phyloP scores from a whole-genome alignment of 2,797 vertebrate genomes.

The Margarornis squamiger region DNA sequence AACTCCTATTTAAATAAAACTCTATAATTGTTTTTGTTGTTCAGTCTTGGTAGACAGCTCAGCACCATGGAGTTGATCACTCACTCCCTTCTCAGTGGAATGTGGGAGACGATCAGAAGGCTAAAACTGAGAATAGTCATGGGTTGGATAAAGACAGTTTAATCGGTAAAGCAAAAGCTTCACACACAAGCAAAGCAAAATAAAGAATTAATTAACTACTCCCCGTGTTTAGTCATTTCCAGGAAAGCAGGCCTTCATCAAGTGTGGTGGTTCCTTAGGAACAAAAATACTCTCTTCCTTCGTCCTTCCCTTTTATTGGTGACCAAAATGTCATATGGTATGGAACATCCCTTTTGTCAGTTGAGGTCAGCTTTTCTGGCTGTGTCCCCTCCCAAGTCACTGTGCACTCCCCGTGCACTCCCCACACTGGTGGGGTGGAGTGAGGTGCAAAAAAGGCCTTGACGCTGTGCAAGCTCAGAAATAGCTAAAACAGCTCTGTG shows the following conservation, averaged over 20 bases:
- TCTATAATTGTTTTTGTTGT: not conserved
- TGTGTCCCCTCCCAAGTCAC: not conserved
- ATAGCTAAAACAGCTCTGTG: not conserved
- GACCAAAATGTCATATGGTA: accelerated
- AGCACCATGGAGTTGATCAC: not conserved
- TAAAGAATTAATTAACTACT: not conserved
- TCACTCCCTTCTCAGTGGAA: not conserved
- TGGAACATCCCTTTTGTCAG: not conserved
- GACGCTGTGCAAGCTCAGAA: not conserved
- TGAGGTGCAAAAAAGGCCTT: not conserved
- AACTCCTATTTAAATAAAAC: not conserved
- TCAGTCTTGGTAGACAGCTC: not conserved
- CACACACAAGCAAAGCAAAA: not conserved
- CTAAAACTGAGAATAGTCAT: not conserved
- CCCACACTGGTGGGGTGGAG: accelerated
- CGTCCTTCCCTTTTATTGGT: not conserved
- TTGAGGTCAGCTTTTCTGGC: not conserved
- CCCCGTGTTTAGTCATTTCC: not conserved
- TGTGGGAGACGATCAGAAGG: not conserved
- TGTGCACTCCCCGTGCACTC: too few relatives aligned
- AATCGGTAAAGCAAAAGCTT: not conserved
- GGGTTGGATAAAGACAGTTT: not conserved
- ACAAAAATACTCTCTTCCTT: not conserved
- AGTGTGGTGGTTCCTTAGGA: not conserved
- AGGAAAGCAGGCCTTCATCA: not conserved